Conservation (phyloP, 2,113 vertebrate species). For the Pogonocichla stellata region DNA sequence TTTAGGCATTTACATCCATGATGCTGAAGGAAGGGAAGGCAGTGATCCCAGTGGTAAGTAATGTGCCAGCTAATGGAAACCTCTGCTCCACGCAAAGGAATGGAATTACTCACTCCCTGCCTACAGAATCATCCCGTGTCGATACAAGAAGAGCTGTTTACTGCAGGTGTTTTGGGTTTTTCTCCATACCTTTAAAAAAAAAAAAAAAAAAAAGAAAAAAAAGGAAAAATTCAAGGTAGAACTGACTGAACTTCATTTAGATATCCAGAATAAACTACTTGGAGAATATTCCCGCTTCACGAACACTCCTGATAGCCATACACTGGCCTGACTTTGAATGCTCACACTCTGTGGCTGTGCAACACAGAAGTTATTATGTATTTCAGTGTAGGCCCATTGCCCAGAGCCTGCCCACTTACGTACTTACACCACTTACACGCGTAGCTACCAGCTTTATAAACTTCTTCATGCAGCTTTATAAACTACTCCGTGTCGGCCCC, state of each 20-base stretch:
- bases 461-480: fast-evolving
- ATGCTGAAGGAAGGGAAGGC: neutral
- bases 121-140: neutral
- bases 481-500: fast-evolving
- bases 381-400: fast-evolving
- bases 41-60: neutral
- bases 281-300: neutral
- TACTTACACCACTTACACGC: too few species aligned
- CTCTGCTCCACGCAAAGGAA: neutral
- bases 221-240: neutral
- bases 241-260: neutral
- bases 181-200: neutral
- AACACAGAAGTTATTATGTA: fast-evolving
- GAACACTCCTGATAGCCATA: fast-evolving
- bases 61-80: neutral
- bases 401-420: neutral
- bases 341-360: fast-evolving
- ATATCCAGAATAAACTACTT: neutral
- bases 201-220: neutral
- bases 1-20: neutral
- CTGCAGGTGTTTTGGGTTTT: too few species aligned
- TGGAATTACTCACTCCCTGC: neutral
- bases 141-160: neutral
- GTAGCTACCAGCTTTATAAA: fast-evolving
- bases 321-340: fast-evolving